phyloP scores from a whole-genome alignment of 1,140 invertebrate species.

The Euglossa dilemma region DNA sequence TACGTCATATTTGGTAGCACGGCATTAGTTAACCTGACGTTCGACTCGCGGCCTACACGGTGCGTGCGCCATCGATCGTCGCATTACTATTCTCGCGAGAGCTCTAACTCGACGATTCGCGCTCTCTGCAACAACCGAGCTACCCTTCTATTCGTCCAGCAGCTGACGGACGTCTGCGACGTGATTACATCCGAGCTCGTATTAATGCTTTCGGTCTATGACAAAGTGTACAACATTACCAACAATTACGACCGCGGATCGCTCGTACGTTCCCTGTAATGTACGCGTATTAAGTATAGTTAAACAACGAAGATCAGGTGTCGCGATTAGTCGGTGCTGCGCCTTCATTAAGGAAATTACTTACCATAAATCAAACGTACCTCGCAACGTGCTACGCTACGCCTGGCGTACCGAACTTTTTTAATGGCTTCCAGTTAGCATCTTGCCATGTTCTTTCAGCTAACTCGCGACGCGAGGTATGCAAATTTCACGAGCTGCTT shows the following conservation, averaged over 20 bases:
- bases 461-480: background rate
- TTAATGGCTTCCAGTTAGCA: background rate
- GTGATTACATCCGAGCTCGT: constrained; percentile 26
- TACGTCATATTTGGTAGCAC: constrained; percentile 24
- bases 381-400: background rate
- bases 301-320: background rate
- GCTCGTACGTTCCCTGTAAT: background rate
- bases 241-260: background rate
- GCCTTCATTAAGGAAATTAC: background rate
- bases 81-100: constrained; percentile 35
- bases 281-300: background rate
- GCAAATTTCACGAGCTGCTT: too few species aligned
- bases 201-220: constrained; percentile 16
- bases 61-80: constrained; percentile 40
- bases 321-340: background rate
- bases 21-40: constrained; percentile 32
- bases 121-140: background rate
- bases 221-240: constrained; percentile 27
- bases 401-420: background rate
- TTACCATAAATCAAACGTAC: background rate
- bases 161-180: constrained; percentile 18
- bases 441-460: background rate
- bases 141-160: constrained; percentile 13
- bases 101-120: constrained; percentile 12
- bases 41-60: background rate